These are phyloP conservation scores for Archips crataeganus DNA, from an alignment of 2,888 invertebrate species.

Conservation along the genomic window DNA sequence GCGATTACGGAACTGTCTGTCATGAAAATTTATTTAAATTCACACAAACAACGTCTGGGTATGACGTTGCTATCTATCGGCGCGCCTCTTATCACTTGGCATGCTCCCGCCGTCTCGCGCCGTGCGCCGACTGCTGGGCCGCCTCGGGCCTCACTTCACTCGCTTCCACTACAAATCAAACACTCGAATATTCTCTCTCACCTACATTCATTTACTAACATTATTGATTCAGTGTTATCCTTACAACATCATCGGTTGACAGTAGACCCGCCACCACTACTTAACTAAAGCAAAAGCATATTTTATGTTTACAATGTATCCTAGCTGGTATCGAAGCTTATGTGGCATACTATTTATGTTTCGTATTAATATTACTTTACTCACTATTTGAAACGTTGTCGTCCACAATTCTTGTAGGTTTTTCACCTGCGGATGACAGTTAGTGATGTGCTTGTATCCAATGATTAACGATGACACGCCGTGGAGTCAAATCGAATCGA, in stretches of 20 bases:
- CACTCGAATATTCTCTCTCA: slow-evolving; percentile 52
- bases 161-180: slow-evolving; percentile 65
- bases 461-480: slow-evolving; percentile 69
- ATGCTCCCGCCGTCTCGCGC: slow-evolving; percentile 82
- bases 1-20: slow-evolving; percentile 86
- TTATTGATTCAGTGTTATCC: slow-evolving; percentile 41
- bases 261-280: neutral
- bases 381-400: slow-evolving; percentile 84
- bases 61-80: slow-evolving; percentile 86
- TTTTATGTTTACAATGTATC: slow-evolving; percentile 26
- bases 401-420: slow-evolving; percentile 79
- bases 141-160: slow-evolving; percentile 69
- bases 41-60: slow-evolving; percentile 86
- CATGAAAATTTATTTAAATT: slow-evolving; percentile 86
- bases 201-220: slow-evolving; percentile 52
- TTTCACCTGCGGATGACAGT: slow-evolving; percentile 78
- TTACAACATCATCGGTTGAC: slow-evolving; percentile 19
- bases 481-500: slow-evolving; percentile 72
- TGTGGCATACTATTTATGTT: slow-evolving; percentile 23
- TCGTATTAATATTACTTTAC: slow-evolving; percentile 58
- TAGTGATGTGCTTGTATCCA: slow-evolving; percentile 70
- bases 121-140: slow-evolving; percentile 51
- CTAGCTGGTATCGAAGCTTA: slow-evolving; percentile 14
- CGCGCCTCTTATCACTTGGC: slow-evolving; percentile 86
- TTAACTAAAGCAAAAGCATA: slow-evolving; percentile 13